Base-by-base conservation (phyloP, 2,888 invertebrate species). In the Pseudococcus longispinus region DNA sequence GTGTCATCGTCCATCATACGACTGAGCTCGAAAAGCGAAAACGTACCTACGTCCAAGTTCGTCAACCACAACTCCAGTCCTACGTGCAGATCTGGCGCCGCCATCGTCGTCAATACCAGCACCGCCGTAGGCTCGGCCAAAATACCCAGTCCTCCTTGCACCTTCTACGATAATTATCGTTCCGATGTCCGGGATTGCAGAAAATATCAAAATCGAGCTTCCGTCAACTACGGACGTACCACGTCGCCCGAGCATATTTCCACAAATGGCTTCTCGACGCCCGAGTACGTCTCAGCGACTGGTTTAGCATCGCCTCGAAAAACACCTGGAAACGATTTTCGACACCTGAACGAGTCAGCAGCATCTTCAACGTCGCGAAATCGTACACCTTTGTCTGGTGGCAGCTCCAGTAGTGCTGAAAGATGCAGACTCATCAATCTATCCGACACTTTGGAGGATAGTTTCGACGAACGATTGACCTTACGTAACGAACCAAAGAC, bases 401-500 rank as follows among this genome's bases (percentile, higher is more conserved):
- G n/a, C 55, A 55, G 55, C 51, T 2, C 51, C 55, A 55, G 20
- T 20, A 15, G 70, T 29, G 26, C 70, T 18, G 70, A 70, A 29
- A 74, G 80, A 46, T 77, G 80, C 51, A 42, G 80, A 86, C 51
- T 55, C 9, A 55, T 86, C 32, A 74, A 51, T 26, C 5, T 86
- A 8, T 15, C 44, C 55, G 84, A 84, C 32, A 15, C 74, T n/a
- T 55, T 87, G 44, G 85, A 87, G 77, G 88, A 88, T 82, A 84
- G 77, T n/a, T 88, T 87, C 82, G 87, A 87, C 87, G 87, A 87
- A 5, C 82, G 83, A 6, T 70, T 87, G 32, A 23, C 84, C 82
- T 29, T 83, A 44, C 82, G 88, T 37, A 89, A 89, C 87, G 87
- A 88, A 29, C 89, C 89, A 44, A 89, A 89, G 65, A 88, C 87